Evolutionary conservation across 64 coral and sea anemone genomes (phyloP).

Genomic region (Montipora sp.): DNA sequence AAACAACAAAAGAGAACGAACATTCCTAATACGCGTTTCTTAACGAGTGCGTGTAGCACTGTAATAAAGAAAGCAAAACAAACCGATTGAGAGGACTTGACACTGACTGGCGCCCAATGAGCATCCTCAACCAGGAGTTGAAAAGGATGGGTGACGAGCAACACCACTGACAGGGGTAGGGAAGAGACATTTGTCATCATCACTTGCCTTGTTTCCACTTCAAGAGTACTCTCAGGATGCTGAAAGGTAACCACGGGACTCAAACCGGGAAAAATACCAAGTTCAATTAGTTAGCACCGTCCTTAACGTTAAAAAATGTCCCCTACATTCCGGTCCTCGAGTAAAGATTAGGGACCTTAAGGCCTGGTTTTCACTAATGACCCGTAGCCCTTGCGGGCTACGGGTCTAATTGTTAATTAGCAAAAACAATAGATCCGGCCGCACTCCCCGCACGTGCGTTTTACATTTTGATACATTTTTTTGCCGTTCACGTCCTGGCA

Average conservation of each 20-base stretch:
- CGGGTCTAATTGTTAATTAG: no score
- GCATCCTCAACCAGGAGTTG: conserved; percentile 87
- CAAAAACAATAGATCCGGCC: no score
- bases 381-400: no score
- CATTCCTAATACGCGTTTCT: neutral
- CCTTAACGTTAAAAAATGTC: no score
- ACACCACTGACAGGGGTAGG: conserved; percentile 76
- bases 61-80: neutral
- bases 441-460: no score
- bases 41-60: neutral
- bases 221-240: conserved; percentile 83
- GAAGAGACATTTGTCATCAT: conserved; percentile 93
- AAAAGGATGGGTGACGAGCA: conserved; percentile 76
- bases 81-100: conserved; percentile 76
- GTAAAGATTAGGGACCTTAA: no score
- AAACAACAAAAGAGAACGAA: neutral
- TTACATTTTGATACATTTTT: no score
- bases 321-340: no score
- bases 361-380: no score
- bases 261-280: neutral
- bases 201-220: conserved; percentile 90
- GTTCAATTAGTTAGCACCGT: neutral
- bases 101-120: conserved; percentile 85
- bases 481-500: no score
- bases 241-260: neutral